A percentile compares a stretch with the other conserved stretches of the same genome.
These are phyloP conservation scores for Troides oblongomaculatus DNA, from an alignment of 2,888 invertebrate species.

Conservation along the genomic window DNA sequence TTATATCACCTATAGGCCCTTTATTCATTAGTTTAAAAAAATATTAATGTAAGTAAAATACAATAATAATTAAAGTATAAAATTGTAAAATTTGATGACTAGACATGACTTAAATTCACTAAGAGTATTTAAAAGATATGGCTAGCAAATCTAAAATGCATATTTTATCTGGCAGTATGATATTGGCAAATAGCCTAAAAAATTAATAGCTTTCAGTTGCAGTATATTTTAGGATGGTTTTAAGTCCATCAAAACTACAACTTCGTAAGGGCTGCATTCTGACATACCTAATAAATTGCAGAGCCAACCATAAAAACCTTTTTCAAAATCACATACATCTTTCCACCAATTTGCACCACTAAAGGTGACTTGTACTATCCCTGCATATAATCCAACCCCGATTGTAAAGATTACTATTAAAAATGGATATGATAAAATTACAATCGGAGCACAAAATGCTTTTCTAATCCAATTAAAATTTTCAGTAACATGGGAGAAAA, in stretches of 20 bases:
- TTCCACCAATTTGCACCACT: constrained; percentile 84
- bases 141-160: background rate
- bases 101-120: constrained; percentile 24
- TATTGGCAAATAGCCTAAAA: constrained; percentile 18
- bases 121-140: constrained; percentile 9
- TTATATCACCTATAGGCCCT: constrained; percentile 25
- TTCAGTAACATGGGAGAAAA: constrained; percentile 85
- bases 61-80: background rate
- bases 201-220: background rate
- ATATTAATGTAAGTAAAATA: constrained; percentile 14
- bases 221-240: constrained; percentile 49
- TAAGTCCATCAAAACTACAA: constrained; percentile 82
- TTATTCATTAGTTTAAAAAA: constrained; percentile 10
- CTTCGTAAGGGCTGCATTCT: constrained; percentile 88
- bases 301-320: constrained; percentile 89
- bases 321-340: constrained; percentile 86
- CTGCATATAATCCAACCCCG: constrained; percentile 84
- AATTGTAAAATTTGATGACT: constrained; percentile 21
- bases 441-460: constrained; percentile 82
- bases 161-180: constrained; percentile 13
- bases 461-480: constrained; percentile 82
- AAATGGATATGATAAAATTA: constrained; percentile 85
- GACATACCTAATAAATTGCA: constrained; percentile 83
- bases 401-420: constrained; percentile 83
- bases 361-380: constrained; percentile 84